Percentiles rank a stretch among this genome's conserved stretches.
These are phyloP conservation scores for Ophioninae sp. DNA, from an alignment of 2,888 invertebrate species.

Conservation along the genomic window DNA sequence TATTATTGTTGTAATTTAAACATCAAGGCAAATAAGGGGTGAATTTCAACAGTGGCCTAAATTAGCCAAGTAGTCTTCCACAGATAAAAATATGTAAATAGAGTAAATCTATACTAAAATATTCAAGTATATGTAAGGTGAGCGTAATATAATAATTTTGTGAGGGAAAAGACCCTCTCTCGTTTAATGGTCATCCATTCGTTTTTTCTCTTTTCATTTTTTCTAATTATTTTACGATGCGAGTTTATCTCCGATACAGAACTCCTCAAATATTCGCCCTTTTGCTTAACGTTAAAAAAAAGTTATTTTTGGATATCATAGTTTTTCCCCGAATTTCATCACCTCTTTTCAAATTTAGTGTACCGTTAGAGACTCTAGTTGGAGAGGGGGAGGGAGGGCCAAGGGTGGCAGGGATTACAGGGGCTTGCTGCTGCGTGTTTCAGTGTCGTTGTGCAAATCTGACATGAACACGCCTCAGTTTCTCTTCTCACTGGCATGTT, in stretches of 20 bases:
- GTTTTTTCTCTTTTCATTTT: slow-evolving; percentile 57
- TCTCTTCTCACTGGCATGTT: slow-evolving; percentile 28
- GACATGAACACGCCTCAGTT: slow-evolving; percentile 69
- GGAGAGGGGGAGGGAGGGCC: slow-evolving; percentile 54
- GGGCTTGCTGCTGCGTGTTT: slow-evolving; percentile 54
- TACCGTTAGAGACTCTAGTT: slow-evolving; percentile 71
- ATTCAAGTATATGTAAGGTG: slow-evolving; percentile 80
- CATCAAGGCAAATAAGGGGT: slow-evolving; percentile 82
- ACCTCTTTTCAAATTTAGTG: slow-evolving; percentile 67
- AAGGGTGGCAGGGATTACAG: not conserved
- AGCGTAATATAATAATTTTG: slow-evolving; percentile 79
- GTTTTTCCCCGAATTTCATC: slow-evolving; percentile 39
- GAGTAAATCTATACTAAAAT: slow-evolving; percentile 82
- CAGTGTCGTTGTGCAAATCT: slow-evolving; percentile 72
- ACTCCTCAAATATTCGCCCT: slow-evolving; percentile 69
- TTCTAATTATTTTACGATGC: slow-evolving; percentile 69
- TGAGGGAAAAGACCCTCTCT: slow-evolving; percentile 79
- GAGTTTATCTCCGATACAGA: slow-evolving; percentile 71
- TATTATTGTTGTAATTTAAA: slow-evolving; percentile 80
- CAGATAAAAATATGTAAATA: slow-evolving; percentile 82
- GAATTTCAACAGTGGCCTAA: slow-evolving; percentile 82
- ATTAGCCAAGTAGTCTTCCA: slow-evolving; percentile 81
- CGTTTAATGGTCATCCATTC: slow-evolving; percentile 75
- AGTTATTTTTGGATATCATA: slow-evolving; percentile 17
- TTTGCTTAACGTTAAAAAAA: slow-evolving; percentile 17